Conservation (phyloP, 2,113 vertebrate species). For the Amblyopsis rosae region DNA sequence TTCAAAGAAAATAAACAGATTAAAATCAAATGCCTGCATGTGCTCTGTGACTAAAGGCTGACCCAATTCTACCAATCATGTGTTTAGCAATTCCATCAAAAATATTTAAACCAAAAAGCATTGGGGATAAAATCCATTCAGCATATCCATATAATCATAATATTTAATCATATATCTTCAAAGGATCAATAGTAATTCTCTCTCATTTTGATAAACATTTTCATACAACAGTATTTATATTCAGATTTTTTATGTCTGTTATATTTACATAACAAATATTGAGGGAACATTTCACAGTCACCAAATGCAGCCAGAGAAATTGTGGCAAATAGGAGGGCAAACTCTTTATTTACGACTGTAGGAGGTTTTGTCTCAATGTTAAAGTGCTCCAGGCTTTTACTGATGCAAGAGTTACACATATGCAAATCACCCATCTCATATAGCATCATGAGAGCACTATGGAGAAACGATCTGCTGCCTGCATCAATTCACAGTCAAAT, state of each 20-base stretch:
- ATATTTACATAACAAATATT: neutral
- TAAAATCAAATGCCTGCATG: conserved; percentile 22
- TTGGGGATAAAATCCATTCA: too few species aligned
- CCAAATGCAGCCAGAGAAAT: neutral
- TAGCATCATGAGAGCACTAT: conserved; percentile 32
- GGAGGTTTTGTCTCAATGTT: conserved; percentile 47
- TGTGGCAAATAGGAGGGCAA: conserved; percentile 17
- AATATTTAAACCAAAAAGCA: neutral
- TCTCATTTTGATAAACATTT: conserved; percentile 18
- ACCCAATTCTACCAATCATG: conserved; percentile 3
- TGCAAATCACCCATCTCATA: conserved; percentile 63
- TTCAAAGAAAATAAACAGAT: conserved; percentile 24
- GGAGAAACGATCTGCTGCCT: conserved; percentile 28
- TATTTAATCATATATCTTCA: too few species aligned
- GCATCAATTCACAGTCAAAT: conserved; percentile 57
- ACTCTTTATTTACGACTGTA: conserved; percentile 10
- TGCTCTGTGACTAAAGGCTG: conserved; percentile 3
- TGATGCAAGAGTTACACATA: conserved; percentile 36
- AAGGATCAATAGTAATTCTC: too few species aligned
- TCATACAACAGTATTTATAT: conserved; percentile 13
- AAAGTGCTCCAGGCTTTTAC: conserved; percentile 45
- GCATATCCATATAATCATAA: too few species aligned
- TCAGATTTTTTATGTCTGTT: too few species aligned
- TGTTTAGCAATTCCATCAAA: neutral
- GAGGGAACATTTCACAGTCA: neutral